Conservation (phyloP, 2,888 invertebrate species). For the Phortica magna region DNA sequence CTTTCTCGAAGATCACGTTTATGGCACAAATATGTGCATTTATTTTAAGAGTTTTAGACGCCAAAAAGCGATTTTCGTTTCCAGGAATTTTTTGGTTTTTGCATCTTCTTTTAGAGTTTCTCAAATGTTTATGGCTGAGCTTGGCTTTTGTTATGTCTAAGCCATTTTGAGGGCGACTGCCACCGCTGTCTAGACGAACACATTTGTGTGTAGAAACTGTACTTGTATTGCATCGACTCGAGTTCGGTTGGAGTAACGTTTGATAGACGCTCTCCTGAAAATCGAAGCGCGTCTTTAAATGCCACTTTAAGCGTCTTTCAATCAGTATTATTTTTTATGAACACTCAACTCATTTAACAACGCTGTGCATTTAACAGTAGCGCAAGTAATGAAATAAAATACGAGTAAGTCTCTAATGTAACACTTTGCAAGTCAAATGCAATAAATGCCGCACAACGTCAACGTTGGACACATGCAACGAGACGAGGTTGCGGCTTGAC, state of each 20-base stretch:
- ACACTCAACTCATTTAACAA: no score
- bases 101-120: background rate
- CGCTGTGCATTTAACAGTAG: no score
- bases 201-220: no score
- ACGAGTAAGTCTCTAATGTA: background rate
- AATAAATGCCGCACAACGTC: background rate
- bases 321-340: no score
- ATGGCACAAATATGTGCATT: background rate
- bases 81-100: background rate
- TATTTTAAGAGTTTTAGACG: background rate
- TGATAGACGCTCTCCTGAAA: no score
- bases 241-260: no score
- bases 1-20: background rate
- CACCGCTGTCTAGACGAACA: background rate
- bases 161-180: background rate
- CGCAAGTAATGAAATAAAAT: background rate
- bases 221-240: no score
- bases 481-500: background rate
- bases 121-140: conserved; percentile 1
- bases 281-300: no score
- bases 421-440: background rate
- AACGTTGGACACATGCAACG: background rate
- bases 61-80: background rate
- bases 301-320: no score
- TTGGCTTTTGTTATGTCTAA: conserved; percentile 7